Percentiles rank a stretch among this genome's conserved stretches.
These are phyloP conservation scores for Aradus depressus DNA, from an alignment of 2,888 invertebrate species.

Conservation along the genomic window DNA sequence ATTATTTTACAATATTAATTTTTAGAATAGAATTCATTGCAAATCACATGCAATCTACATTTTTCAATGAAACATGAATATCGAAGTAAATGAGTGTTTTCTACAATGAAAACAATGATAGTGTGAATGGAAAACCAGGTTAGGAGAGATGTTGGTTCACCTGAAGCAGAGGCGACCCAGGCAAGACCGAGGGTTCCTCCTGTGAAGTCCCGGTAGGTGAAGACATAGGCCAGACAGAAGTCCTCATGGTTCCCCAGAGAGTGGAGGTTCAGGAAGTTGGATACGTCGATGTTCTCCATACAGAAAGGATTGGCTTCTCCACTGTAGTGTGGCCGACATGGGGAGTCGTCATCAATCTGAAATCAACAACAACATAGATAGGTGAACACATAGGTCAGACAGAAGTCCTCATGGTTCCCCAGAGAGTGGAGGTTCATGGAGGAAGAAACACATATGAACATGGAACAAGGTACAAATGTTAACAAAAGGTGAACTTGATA, in stretches of 20 bases:
- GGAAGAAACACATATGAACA: too few relatives aligned
- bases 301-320: conserved; percentile 81
- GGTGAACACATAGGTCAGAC: conserved; percentile 98
- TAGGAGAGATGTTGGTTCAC: too few relatives aligned
- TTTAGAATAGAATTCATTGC: too few relatives aligned
- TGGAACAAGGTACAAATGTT: too few relatives aligned
- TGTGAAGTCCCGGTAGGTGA: conserved; percentile 95
- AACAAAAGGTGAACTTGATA: too few relatives aligned
- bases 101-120: too few relatives aligned
- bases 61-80: too few relatives aligned
- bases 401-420: conserved; percentile 95
- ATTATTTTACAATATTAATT: too few relatives aligned
- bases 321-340: conserved; percentile 51
- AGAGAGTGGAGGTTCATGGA: conserved; percentile 95
- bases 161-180: conserved; percentile 95
- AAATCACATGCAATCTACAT: too few relatives aligned
- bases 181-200: conserved; percentile 96
- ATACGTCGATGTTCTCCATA: conserved; percentile 94
- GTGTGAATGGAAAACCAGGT: too few relatives aligned
- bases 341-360: conserved; percentile 83
- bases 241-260: conserved; percentile 94
- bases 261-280: conserved; percentile 95
- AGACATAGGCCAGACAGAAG: conserved; percentile 98
- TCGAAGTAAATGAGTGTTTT: too few relatives aligned
- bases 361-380: conserved; percentile 39